These are phyloP conservation scores for Pseudorectes ferrugineus DNA, from an alignment of 2,113 vertebrate genomes.

Conservation along the genomic window DNA sequence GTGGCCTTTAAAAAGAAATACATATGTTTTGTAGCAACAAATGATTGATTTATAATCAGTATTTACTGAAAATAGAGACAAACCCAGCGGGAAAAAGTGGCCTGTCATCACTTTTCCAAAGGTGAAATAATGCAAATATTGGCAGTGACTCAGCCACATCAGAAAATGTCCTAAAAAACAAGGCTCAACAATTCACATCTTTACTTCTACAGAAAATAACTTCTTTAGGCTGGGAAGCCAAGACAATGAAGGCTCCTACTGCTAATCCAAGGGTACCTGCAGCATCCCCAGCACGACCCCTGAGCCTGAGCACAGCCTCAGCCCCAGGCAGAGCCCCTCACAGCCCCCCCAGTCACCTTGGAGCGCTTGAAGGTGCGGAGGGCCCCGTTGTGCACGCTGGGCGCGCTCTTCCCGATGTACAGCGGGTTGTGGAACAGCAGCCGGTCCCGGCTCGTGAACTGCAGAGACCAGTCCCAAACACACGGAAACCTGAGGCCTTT, in stretches of 20 bases:
- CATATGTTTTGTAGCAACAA: neutral
- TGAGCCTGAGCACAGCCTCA: neutral
- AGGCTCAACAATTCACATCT: neutral
- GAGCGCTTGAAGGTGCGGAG: constrained; percentile 83
- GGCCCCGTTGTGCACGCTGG: constrained; percentile 81
- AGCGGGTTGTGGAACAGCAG: constrained; percentile 93
- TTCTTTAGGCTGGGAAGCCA: neutral
- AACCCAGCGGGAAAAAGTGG: neutral
- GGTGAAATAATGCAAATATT: neutral
- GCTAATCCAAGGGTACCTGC: neutral
- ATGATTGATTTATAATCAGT: neutral
- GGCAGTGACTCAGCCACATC: neutral
- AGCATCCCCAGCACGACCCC: neutral
- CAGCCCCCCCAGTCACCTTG: constrained; percentile 76
- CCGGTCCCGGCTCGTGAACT: constrained; percentile 84
- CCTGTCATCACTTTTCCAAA: neutral
- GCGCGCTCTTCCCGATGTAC: constrained; percentile 86
- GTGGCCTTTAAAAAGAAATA: neutral
- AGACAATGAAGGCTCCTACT: neutral
- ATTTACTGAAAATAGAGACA: neutral
- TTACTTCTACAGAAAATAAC: neutral
- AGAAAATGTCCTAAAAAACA: neutral
- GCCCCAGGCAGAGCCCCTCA: neutral
- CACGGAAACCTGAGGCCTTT: constrained; percentile 85
- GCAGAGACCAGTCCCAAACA: constrained; percentile 97